Evolutionary conservation across 1,140 invertebrate genomes (phyloP).

Genomic region (Drosophila dunni): DNA sequence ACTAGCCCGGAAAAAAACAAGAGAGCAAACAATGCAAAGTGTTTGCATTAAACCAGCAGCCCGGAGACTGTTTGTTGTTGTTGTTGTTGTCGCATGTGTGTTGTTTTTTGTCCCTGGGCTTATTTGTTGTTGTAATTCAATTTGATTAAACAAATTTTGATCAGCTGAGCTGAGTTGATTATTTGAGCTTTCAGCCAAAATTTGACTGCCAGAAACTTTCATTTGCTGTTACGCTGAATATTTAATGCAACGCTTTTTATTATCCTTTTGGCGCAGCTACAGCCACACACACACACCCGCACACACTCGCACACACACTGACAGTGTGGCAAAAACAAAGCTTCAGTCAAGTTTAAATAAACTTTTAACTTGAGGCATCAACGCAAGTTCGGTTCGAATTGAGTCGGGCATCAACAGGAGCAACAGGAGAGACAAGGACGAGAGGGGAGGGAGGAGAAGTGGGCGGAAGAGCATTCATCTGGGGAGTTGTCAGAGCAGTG

Average conservation of each 20-base stretch:
- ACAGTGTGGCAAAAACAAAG: constrained; percentile 48
- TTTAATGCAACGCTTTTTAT: constrained; percentile 78
- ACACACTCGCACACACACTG: constrained; percentile 7
- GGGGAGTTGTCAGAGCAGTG: constrained; percentile 62
- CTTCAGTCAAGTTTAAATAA: constrained; percentile 73
- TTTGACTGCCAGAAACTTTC: constrained; percentile 50
- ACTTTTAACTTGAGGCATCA: constrained; percentile 77
- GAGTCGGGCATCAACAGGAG: constrained; percentile 61
- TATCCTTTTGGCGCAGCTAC: constrained; percentile 45
- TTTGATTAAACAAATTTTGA: constrained; percentile 75
- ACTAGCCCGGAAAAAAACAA: not conserved
- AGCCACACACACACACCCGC: not conserved
- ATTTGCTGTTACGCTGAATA: constrained; percentile 72
- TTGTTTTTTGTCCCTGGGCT: constrained; percentile 18
- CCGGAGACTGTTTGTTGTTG: not conserved
- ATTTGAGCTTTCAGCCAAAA: constrained; percentile 24
- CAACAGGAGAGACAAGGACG: constrained; percentile 3
- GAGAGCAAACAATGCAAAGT: constrained; percentile 25
- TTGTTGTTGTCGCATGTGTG: not conserved
- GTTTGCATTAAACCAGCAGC: constrained; percentile 31
- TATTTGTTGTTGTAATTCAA: constrained; percentile 67
- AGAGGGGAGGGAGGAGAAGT: constrained; percentile 6
- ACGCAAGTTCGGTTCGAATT: constrained; percentile 75
- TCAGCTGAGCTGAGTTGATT: constrained; percentile 45
- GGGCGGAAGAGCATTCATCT: constrained; percentile 49